Evolutionary conservation across 2,888 invertebrate species (phyloP).

Genomic region (Ochropleura leucogaster): DNA sequence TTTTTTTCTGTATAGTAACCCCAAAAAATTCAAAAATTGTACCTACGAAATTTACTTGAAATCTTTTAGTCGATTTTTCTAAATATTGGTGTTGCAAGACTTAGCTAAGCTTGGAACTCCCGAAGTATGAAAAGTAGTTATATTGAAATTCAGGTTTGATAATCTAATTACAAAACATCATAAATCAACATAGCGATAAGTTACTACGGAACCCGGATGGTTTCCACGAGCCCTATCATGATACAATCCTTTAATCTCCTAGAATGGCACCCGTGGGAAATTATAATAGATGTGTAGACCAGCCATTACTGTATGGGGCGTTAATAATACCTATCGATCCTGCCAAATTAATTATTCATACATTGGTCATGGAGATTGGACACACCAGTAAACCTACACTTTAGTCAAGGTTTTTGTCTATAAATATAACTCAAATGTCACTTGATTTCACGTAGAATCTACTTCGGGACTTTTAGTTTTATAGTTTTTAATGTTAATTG

Average conservation of each 20-base stretch:
- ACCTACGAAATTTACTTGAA: too few relatives aligned
- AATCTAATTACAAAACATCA: background rate
- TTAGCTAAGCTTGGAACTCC: too few relatives aligned
- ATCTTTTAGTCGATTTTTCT: too few relatives aligned
- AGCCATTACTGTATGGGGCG: background rate
- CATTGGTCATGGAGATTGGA: background rate
- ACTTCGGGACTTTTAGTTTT: slow-evolving; percentile 5
- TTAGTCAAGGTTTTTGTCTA: slow-evolving; percentile 4
- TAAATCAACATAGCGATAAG: background rate
- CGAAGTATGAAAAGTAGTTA: too few relatives aligned
- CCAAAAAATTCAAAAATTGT: too few relatives aligned
- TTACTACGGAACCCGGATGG: background rate
- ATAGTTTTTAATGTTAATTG: background rate
- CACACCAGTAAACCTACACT: slow-evolving; percentile 6
- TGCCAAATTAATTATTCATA: slow-evolving; percentile 32
- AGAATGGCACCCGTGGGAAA: slow-evolving; percentile 38
- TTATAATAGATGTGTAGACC: slow-evolving; percentile 27
- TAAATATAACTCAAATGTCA: slow-evolving; percentile 22
- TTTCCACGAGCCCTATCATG: background rate
- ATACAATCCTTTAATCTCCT: slow-evolving; percentile 39
- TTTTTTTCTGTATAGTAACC: too few relatives aligned
- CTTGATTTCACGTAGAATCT: background rate
- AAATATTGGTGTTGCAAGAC: too few relatives aligned
- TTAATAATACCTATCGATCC: slow-evolving; percentile 26
- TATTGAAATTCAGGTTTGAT: background rate